Percentiles rank a stretch among this genome's conserved stretches.
Conservation (phyloP, 2,113 vertebrate genomes). For the Pogona vitticeps region DNA sequence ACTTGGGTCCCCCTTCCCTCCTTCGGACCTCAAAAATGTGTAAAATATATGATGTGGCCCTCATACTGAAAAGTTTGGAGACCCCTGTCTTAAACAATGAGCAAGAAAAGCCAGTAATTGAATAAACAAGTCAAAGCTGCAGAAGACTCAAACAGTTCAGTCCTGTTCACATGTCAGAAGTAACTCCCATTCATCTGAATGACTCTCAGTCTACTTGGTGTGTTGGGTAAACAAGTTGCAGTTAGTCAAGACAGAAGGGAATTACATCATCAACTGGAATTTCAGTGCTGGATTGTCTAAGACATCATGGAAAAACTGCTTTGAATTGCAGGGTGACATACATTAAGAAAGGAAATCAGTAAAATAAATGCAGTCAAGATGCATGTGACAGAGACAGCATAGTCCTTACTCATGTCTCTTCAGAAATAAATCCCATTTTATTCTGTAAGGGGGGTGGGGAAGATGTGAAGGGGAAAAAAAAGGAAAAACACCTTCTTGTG, state of each 20-base stretch:
- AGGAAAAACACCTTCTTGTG: background rate
- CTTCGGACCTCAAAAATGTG: too few species aligned
- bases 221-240: background rate
- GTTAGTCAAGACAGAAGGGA: background rate
- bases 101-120: too few species aligned
- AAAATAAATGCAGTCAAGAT: background rate
- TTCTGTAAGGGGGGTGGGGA: too few species aligned
- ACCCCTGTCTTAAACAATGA: too few species aligned
- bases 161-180: too few species aligned
- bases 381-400: background rate
- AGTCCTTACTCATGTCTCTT: background rate
- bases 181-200: too few species aligned
- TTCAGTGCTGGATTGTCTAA: background rate
- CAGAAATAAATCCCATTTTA: background rate
- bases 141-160: too few species aligned
- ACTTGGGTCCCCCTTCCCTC: too few species aligned
- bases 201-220: too few species aligned
- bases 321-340: background rate
- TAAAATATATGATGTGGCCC: too few species aligned
- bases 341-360: background rate
- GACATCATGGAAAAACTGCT: background rate
- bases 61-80: too few species aligned
- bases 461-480: background rate
- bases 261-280: background rate
- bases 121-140: too few species aligned